These are phyloP conservation scores for Napeogenes sylphis DNA, from an alignment of 2,888 invertebrate species.

Conservation along the genomic window DNA sequence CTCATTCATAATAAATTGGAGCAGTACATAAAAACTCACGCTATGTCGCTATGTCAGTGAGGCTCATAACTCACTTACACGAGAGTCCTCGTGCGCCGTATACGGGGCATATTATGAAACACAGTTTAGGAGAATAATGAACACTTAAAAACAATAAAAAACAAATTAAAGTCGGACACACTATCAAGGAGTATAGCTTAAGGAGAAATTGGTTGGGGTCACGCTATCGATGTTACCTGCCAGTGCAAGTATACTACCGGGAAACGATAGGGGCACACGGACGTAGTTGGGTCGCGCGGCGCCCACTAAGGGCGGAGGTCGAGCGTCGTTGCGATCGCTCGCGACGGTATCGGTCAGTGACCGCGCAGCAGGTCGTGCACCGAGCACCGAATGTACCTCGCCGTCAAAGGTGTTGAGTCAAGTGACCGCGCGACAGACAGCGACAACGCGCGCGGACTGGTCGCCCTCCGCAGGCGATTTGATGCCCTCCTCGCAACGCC, in stretches of 20 bases:
- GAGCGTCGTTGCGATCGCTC: constrained; percentile 30
- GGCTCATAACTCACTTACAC: constrained; percentile 43
- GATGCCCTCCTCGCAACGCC: constrained; percentile 72
- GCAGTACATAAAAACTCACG: constrained; percentile 47
- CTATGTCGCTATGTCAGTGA: constrained; percentile 35
- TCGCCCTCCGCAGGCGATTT: constrained; percentile 74
- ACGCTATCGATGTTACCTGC: constrained; percentile 65
- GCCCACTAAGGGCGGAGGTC: constrained; percentile 40
- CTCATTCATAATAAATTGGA: constrained; percentile 37
- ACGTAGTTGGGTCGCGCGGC: constrained; percentile 38
- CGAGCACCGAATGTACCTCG: constrained; percentile 51
- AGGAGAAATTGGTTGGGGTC: constrained; percentile 60
- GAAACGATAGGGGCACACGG: constrained; percentile 26
- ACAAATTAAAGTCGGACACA: constrained; percentile 67
- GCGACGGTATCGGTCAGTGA: constrained; percentile 64
- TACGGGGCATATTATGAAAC: constrained; percentile 53
- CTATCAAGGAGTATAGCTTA: constrained; percentile 51
- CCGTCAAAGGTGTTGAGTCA: constrained; percentile 59
- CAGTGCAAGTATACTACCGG: constrained; percentile 33
- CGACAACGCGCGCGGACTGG: constrained; percentile 63
- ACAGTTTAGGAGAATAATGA: constrained; percentile 69
- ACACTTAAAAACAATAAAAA: constrained; percentile 71
- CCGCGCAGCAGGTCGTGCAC: constrained; percentile 52
- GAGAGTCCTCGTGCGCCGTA: constrained; percentile 38
- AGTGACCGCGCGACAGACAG: constrained; percentile 44